Evolutionary conservation across 2,797 vertebrate genomes (phyloP).

Genomic region (Bryconaethiops microstoma): DNA sequence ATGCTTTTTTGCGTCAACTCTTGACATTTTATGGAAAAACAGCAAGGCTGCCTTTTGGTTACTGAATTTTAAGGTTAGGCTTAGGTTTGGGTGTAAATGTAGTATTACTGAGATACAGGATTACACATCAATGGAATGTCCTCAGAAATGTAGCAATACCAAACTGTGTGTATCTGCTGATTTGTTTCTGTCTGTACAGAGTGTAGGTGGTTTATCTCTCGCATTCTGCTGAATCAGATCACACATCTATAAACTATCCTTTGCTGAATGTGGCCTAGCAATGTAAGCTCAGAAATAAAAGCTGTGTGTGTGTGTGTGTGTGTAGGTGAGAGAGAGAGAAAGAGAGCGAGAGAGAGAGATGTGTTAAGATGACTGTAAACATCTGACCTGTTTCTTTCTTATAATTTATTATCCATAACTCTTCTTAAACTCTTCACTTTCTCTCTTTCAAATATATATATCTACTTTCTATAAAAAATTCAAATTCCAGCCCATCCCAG

Average conservation of each 20-base stretch:
- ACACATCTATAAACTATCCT: conserved; percentile 27
- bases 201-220: conserved; percentile 24
- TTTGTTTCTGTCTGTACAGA: background rate
- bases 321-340: conserved; percentile 1
- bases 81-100: too few species aligned
- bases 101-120: too few species aligned
- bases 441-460: too few species aligned
- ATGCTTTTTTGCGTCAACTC: too few species aligned
- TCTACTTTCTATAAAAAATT: too few species aligned
- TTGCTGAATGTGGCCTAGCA: conserved; percentile 10
- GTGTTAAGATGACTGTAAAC: conserved; percentile 16
- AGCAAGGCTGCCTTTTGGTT: too few species aligned
- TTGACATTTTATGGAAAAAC: too few species aligned
- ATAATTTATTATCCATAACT: conserved; percentile 24
- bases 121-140: too few species aligned
- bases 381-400: conserved; percentile 14
- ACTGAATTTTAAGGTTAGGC: too few species aligned
- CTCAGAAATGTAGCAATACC: too few species aligned
- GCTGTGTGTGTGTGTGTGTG: conserved; percentile 5
- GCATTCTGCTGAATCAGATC: conserved; percentile 14
- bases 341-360: background rate
- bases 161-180: background rate
- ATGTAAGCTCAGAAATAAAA: conserved; percentile 18
- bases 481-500: too few species aligned
- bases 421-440: too few species aligned